Evolutionary conservation across 2,113 vertebrate genomes (phyloP).

Genomic region (Etheostoma spectabile): DNA sequence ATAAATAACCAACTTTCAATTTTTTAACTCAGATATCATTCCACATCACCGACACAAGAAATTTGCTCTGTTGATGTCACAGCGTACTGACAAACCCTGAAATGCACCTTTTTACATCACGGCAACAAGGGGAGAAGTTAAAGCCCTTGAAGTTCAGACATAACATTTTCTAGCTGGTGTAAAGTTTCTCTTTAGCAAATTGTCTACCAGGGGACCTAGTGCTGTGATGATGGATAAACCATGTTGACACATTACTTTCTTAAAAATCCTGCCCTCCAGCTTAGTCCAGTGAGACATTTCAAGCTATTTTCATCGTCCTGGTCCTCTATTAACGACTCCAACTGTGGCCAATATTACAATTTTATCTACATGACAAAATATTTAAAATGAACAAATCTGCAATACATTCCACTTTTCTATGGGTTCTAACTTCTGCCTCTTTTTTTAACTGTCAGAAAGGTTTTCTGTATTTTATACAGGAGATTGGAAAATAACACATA

Average conservation of each 20-base stretch:
- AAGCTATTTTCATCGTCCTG: conserved; percentile 22
- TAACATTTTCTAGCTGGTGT: background rate
- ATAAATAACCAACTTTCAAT: no score
- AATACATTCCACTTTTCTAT: no score
- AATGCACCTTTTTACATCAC: background rate
- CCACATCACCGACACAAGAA: no score
- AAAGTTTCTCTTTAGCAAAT: conserved; percentile 1
- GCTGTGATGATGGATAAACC: background rate
- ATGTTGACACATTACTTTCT: conserved; percentile 30
- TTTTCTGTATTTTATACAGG: no score
- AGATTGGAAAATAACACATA: no score
- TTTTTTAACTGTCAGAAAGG: no score
- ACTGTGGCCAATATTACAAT: no score
- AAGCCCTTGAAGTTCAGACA: background rate
- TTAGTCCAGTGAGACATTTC: background rate
- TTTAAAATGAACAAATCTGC: no score
- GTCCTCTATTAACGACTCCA: background rate
- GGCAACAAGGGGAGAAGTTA: background rate
- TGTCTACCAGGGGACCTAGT: background rate
- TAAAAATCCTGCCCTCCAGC: conserved; percentile 27
- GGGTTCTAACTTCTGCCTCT: no score
- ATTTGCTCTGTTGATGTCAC: no score
- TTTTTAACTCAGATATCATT: no score
- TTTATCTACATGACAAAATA: no score
- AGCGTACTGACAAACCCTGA: background rate